phyloP scores from a whole-genome alignment of 2,797 vertebrate genomes.

The Zenarchopterus dispar region DNA sequence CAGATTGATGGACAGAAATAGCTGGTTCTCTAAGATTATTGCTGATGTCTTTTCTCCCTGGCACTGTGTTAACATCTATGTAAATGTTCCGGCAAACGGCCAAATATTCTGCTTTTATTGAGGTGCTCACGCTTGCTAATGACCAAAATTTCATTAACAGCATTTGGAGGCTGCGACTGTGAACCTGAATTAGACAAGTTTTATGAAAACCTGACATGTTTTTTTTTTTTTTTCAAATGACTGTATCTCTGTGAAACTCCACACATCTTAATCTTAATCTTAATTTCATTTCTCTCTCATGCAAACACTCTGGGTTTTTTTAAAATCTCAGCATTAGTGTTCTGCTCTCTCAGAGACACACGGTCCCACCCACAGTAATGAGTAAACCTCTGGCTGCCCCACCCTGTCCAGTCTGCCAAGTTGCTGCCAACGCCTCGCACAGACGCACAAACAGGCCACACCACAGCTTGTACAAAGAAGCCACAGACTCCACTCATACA shows the following conservation, averaged over 20 bases:
- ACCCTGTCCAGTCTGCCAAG: constrained; percentile 75
- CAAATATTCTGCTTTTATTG: no score
- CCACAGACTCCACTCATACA: constrained; percentile 40
- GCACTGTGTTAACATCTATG: no score
- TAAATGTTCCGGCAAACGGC: no score
- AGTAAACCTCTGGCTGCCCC: constrained; percentile 75
- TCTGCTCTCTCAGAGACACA: constrained; percentile 36
- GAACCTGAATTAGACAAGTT: no score
- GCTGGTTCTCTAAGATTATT: no score
- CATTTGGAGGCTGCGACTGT: no score
- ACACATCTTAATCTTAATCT: constrained; percentile 31
- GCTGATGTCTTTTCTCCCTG: no score
- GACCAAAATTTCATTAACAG: no score
- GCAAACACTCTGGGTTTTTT: constrained; percentile 7
- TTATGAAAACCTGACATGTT: no score
- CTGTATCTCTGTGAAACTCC: background rate
- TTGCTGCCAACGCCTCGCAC: constrained; percentile 73
- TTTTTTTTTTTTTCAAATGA: no score
- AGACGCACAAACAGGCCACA: constrained; percentile 32
- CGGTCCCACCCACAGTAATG: constrained; percentile 77
- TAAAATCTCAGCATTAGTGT: constrained; percentile 18
- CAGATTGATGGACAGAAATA: no score
- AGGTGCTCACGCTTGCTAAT: no score
- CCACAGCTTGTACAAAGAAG: constrained; percentile 48
- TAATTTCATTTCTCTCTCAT: constrained; percentile 37